These are phyloP conservation scores for Melangyna quadrimaculata DNA, from an alignment of 2,888 invertebrate genomes.

Conservation along the genomic window DNA sequence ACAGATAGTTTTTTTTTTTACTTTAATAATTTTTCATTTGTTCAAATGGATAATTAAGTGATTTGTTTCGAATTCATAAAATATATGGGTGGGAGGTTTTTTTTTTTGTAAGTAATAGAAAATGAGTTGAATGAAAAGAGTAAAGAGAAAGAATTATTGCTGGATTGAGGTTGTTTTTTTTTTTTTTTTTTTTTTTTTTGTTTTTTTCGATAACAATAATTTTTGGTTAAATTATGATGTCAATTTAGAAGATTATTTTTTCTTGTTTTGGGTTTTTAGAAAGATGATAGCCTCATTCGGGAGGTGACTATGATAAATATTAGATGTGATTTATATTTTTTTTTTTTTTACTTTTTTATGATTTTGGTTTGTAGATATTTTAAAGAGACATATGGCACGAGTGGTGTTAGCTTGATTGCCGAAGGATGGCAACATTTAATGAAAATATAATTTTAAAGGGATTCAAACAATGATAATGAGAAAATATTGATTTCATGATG, in stretches of 20 bases:
- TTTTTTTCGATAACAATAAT: neutral
- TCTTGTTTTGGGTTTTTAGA: slow-evolving; percentile 18
- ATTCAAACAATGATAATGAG: neutral
- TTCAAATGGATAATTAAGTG: slow-evolving; percentile 66
- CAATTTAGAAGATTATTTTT: slow-evolving; percentile 51
- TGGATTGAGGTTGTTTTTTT: neutral
- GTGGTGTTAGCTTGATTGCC: neutral
- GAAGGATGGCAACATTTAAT: neutral
- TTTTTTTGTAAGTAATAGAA: slow-evolving; percentile 10
- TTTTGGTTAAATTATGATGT: slow-evolving; percentile 62
- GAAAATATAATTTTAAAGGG: neutral
- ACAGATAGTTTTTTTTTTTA: neutral
- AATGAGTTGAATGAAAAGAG: slow-evolving; percentile 30
- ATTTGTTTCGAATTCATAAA: slow-evolving; percentile 66
- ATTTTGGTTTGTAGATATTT: neutral
- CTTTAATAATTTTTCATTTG: slow-evolving; percentile 7
- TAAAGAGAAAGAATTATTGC: neutral
- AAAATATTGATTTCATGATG: neutral
- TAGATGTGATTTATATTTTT: slow-evolving; percentile 2
- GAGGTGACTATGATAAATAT: slow-evolving; percentile 57
- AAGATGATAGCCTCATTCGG: slow-evolving; percentile 61
- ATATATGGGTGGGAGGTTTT: neutral
- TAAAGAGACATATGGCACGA: slow-evolving; percentile 14
- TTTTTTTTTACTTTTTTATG: neutral
- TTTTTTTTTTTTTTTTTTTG: neutral